Conservation (phyloP, 2,797 vertebrate genomes). For the Clamator glandarius region DNA sequence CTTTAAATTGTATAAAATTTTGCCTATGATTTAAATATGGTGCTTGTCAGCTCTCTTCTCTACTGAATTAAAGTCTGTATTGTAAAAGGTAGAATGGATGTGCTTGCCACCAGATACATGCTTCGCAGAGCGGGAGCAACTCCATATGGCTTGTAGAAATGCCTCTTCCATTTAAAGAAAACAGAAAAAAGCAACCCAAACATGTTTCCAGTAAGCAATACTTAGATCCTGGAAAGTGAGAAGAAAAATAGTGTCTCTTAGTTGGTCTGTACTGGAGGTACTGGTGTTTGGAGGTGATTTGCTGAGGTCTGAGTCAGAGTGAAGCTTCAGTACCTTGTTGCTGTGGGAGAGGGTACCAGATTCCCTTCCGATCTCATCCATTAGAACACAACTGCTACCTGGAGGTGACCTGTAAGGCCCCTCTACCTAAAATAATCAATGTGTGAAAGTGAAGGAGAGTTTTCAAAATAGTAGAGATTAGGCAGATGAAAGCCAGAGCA, state of each 20-base stretch:
- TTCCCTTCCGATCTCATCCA: background rate
- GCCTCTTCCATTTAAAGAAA: background rate
- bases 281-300: background rate
- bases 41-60: background rate
- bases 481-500: background rate
- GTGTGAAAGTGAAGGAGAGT: background rate
- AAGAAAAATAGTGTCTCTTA: background rate
- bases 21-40: constrained; percentile 2
- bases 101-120: background rate
- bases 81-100: background rate
- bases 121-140: background rate
- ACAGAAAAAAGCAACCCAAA: background rate
- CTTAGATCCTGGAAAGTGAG: background rate
- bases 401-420: background rate
- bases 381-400: background rate
- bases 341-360: background rate
- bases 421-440: background rate
- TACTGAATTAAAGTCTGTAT: background rate
- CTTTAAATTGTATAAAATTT: background rate
- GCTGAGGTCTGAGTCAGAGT: background rate
- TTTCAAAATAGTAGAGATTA: background rate
- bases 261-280: background rate
- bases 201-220: background rate
- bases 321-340: background rate
- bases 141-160: background rate